These are phyloP conservation scores for Amblyraja radiata DNA, from an alignment of 2,797 vertebrate genomes.

Conservation along the genomic window DNA sequence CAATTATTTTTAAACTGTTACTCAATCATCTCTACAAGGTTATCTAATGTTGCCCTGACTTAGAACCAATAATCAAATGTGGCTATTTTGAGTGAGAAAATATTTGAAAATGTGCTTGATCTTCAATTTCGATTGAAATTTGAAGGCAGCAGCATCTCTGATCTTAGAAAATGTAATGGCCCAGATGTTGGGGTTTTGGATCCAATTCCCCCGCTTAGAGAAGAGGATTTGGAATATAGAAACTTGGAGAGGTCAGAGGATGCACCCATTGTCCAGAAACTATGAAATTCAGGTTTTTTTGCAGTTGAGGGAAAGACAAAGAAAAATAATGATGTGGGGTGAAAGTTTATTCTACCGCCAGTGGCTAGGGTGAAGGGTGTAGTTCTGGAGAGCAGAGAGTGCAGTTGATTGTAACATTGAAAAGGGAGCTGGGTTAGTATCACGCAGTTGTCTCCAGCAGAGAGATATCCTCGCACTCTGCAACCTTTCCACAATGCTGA, in stretches of 20 bases:
- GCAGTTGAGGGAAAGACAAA: background rate
- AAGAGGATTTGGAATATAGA: background rate
- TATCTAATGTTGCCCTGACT: background rate
- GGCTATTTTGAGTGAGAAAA: background rate
- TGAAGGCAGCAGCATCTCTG: background rate
- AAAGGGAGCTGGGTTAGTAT: too few species aligned
- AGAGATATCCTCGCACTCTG: too few species aligned
- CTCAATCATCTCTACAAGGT: background rate
- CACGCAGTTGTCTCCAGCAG: too few species aligned
- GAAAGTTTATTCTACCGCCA: too few species aligned
- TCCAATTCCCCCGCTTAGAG: background rate
- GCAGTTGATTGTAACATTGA: too few species aligned
- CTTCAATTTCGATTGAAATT: background rate
- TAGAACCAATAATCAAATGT: background rate
- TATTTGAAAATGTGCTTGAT: background rate
- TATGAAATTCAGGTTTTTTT: background rate
- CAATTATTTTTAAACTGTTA: too few species aligned
- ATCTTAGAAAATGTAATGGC: background rate
- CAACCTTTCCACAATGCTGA: too few species aligned
- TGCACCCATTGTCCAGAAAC: background rate
- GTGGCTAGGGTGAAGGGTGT: too few species aligned
- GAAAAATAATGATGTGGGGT: background rate
- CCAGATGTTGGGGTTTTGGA: background rate
- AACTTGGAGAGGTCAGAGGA: too few species aligned
- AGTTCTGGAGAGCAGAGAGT: too few species aligned